phyloP scores from a whole-genome alignment of 2,113 vertebrate species.

The Tautogolabrus adspersus region DNA sequence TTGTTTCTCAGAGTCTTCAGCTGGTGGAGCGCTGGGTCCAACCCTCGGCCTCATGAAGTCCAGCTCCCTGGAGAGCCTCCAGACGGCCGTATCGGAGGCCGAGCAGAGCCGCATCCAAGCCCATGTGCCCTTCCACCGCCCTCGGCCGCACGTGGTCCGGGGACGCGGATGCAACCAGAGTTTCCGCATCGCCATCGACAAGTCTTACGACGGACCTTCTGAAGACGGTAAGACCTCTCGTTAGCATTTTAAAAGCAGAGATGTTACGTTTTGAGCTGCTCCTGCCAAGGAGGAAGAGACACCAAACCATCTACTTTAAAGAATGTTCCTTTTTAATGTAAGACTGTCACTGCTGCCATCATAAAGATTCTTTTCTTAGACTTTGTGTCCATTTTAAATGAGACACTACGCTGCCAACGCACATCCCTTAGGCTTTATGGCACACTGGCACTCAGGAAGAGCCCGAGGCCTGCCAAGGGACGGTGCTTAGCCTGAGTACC shows the following conservation, averaged over 20 bases:
- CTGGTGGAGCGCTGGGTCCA: slow-evolving; percentile 86
- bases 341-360: slow-evolving; percentile 6
- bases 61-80: slow-evolving; percentile 95
- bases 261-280: neutral
- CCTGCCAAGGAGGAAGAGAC: neutral
- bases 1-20: slow-evolving; percentile 65
- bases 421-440: slow-evolving; percentile 60
- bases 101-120: slow-evolving; percentile 77
- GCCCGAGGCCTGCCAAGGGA: slow-evolving; percentile 70
- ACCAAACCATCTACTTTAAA: neutral
- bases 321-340: slow-evolving; percentile 6
- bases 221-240: slow-evolving; percentile 86
- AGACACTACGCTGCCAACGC: slow-evolving; percentile 29
- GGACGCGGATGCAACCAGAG: slow-evolving; percentile 93
- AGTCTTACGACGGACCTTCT: slow-evolving; percentile 93
- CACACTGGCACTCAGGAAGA: slow-evolving; percentile 51
- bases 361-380: slow-evolving; percentile 11
- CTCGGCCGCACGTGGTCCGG: slow-evolving; percentile 89
- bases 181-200: slow-evolving; percentile 94
- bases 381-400: slow-evolving; percentile 47
- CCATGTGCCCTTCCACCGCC: slow-evolving; percentile 90
- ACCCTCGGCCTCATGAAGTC: slow-evolving; percentile 94
- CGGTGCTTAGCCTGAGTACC: slow-evolving; percentile 69
- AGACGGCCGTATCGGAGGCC: slow-evolving; percentile 92
- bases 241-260: neutral